Conservation (phyloP, 2,797 vertebrate species). For the Tadarida brasiliensis region DNA sequence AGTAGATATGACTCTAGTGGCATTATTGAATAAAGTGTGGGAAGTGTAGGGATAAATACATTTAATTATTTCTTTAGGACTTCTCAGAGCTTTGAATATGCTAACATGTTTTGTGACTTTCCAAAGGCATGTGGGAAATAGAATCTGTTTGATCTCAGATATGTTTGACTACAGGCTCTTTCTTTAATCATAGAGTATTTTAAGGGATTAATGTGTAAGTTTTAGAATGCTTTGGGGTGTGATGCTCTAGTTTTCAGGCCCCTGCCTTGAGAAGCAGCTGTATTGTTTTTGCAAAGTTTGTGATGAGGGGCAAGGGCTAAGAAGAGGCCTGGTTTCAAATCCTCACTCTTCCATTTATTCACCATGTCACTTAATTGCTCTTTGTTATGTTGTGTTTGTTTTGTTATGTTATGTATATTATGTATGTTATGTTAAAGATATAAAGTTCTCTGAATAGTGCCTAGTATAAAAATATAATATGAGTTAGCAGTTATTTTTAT, state of each 20-base stretch:
- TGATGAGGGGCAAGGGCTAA: background rate
- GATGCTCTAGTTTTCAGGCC: background rate
- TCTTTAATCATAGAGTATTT: background rate
- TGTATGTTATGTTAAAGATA: background rate
- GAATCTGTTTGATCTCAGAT: background rate
- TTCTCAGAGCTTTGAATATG: background rate
- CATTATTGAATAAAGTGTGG: background rate
- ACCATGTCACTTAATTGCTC: background rate
- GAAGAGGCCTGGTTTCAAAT: background rate
- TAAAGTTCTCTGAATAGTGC: background rate
- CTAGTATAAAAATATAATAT: background rate
- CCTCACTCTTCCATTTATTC: background rate
- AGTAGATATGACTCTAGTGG: background rate
- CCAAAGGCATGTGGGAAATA: background rate
- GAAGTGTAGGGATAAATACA: background rate
- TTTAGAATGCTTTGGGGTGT: background rate
- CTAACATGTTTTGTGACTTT: background rate
- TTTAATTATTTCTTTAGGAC: background rate
- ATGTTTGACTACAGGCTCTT: background rate
- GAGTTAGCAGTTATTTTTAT: background rate
- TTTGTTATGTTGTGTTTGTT: background rate
- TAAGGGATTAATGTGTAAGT: background rate
- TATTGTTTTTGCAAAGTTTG: background rate
- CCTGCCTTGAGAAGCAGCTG: background rate
- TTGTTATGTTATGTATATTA: background rate